Base-by-base conservation (phyloP, 2,113 vertebrate species). In the Sigmodon hispidus region DNA sequence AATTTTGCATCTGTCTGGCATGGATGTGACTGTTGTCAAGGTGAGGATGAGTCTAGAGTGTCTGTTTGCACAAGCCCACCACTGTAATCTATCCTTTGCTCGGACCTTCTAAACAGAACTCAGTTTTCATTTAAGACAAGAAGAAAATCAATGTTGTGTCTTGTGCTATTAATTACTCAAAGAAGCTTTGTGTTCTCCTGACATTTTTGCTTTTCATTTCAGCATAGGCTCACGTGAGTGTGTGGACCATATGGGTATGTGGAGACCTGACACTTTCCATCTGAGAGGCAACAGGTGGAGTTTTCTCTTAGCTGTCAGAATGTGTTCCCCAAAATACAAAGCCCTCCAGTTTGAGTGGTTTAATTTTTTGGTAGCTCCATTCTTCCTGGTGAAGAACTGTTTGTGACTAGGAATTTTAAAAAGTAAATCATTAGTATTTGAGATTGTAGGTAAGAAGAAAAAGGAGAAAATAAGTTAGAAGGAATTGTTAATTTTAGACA, bases 1-100 rank as follows among this genome's bases (percentile, higher is more conserved):
- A 3, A 99, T 99, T 98, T 98, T 99, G 91, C 99, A 99, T 96
- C 98, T 99, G 81, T 99, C 99, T 97, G 99, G 99, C 83, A 98
- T 99, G 96, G 99, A 99, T 89, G 97, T 99, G 90, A 99, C 98
- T 63, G 89, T 99, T 7, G 98, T 99, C 69, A 99, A 99, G 99
- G 99, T 99, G 98, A 98, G 98, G 79, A 81, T 1, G 17, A 45
- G 67, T 67, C 21, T 10, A 6, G 6, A 84, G 26, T 24, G 8
- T 75, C 55, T 45, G 52, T 87, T 69, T 81, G 43, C 22, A 52
- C 3, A 45, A 29, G 55, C 10, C 15, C n/a, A 59, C 79, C 79
- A 8, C 43, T 43, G 3, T 57, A 16, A 75, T n/a, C 15, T 12
- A 5, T 12, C 55, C 34, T 73, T 59, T 88, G n/a, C 72, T 96